Evolutionary conservation across 92 coral and sea anemone species (phyloP).

Genomic region (Anthopleura xanthogrammica): DNA sequence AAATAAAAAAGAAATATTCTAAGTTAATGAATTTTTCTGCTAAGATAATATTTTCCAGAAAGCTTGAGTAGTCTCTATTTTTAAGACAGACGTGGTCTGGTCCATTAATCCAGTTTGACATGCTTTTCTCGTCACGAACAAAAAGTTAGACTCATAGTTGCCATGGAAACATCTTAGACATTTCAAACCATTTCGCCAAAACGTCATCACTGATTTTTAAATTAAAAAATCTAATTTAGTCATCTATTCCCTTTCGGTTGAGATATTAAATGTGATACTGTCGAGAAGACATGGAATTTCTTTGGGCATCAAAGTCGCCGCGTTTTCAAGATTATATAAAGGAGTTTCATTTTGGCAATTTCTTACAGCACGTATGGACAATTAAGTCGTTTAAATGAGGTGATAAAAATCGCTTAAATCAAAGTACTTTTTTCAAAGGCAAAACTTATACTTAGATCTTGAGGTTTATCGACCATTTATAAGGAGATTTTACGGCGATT

Average conservation of each 20-base stretch:
- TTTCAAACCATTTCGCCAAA: neutral
- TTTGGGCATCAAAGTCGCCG: neutral
- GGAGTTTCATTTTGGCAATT: neutral
- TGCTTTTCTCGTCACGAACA: neutral
- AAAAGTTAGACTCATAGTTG: neutral
- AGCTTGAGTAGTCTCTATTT: neutral
- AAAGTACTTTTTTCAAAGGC: neutral
- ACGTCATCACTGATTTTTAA: neutral
- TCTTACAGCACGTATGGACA: neutral
- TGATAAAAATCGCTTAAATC: neutral
- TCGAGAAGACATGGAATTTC: neutral
- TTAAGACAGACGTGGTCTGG: neutral
- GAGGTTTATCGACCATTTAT: neutral
- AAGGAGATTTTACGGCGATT: too few relatives aligned
- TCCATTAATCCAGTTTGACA: neutral
- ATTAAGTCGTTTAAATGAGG: neutral
- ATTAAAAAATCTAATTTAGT: neutral
- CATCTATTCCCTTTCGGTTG: neutral
- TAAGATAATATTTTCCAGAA: neutral
- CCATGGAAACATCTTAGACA: neutral
- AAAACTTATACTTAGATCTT: neutral
- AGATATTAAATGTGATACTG: neutral
- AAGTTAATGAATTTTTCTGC: too few relatives aligned
- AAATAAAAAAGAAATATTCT: too few relatives aligned
- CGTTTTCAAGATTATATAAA: neutral